Conservation (phyloP, 2,888 invertebrate species). For the Diploptera punctata region DNA sequence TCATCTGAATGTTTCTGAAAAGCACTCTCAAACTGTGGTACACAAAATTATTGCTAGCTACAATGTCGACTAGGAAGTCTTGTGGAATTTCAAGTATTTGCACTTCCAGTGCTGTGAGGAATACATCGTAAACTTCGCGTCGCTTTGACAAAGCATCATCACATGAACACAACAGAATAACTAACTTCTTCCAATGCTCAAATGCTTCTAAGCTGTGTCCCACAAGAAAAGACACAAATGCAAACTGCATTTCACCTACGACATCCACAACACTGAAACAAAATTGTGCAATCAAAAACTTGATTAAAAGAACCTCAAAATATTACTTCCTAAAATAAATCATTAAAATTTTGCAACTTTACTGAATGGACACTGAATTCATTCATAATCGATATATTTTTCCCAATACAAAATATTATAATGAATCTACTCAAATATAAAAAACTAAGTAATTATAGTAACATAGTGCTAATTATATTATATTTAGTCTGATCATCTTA, state of each 20-base stretch:
- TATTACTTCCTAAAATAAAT: too few relatives aligned
- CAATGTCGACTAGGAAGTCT: conserved; percentile 89
- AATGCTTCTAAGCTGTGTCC: conserved; percentile 94
- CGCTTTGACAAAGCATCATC: conserved; percentile 76
- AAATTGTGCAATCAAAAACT: too few relatives aligned
- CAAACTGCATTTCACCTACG: conserved; percentile 89
- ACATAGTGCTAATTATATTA: too few relatives aligned
- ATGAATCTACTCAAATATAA: too few relatives aligned
- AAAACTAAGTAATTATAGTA: too few relatives aligned
- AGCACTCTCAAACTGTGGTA: conserved; percentile 84
- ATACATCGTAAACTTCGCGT: conserved; percentile 75
- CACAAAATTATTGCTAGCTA: conserved; percentile 88
- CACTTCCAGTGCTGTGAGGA: conserved; percentile 76
- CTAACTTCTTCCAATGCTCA: conserved; percentile 94
- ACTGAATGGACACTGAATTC: too few relatives aligned
- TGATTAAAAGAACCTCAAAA: too few relatives aligned
- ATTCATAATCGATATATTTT: too few relatives aligned
- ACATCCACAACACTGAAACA: conserved; percentile 69
- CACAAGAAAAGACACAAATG: conserved; percentile 90
- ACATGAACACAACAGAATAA: conserved; percentile 75
- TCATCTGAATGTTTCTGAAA: conserved; percentile 73
- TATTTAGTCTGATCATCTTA: too few relatives aligned
- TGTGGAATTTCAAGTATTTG: conserved; percentile 91
- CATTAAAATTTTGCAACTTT: too few relatives aligned
- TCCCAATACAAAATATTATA: too few relatives aligned